Evolutionary conservation across 2,888 invertebrate genomes (phyloP).

Genomic region (Horisme vitalbata): DNA sequence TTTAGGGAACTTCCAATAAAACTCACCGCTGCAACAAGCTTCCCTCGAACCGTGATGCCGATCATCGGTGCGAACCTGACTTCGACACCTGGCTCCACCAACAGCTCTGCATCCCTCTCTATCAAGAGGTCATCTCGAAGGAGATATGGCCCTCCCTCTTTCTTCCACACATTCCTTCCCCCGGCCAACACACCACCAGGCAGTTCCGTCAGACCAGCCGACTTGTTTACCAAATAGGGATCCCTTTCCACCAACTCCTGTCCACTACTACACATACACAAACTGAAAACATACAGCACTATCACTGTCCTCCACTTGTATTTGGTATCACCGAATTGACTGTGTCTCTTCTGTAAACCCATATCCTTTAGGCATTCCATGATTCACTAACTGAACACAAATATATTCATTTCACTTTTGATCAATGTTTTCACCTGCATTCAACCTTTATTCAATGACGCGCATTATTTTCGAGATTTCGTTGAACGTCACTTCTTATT

Average conservation of each 20-base stretch:
- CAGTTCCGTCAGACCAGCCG: constrained; percentile 80
- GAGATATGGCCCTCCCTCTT: constrained; percentile 88
- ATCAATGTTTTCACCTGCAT: constrained; percentile 53
- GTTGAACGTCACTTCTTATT: too few species aligned
- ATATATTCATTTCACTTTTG: constrained; percentile 73
- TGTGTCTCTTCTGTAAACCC: constrained; percentile 77
- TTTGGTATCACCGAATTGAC: constrained; percentile 79
- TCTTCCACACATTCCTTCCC: constrained; percentile 79
- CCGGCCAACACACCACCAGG: constrained; percentile 84
- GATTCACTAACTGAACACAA: constrained; percentile 59
- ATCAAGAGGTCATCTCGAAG: constrained; percentile 91
- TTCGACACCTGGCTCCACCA: constrained; percentile 95
- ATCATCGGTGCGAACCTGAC: constrained; percentile 95
- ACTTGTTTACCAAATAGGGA: constrained; percentile 71
- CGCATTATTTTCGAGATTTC: too few species aligned
- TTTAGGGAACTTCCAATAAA: neutral
- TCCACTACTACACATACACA: constrained; percentile 60
- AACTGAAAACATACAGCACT: constrained; percentile 51
- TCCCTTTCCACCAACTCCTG: constrained; percentile 64
- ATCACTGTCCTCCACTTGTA: constrained; percentile 79
- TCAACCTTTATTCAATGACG: too few species aligned
- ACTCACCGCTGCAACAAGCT: constrained; percentile 94
- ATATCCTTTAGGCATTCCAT: constrained; percentile 72
- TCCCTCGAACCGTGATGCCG: constrained; percentile 96
- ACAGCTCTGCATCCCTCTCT: constrained; percentile 89